A percentile compares a stretch with the other conserved stretches of the same genome.
Evolutionary conservation across 2,113 vertebrate genomes (phyloP).

Genomic region (Gadus macrocephalus): DNA sequence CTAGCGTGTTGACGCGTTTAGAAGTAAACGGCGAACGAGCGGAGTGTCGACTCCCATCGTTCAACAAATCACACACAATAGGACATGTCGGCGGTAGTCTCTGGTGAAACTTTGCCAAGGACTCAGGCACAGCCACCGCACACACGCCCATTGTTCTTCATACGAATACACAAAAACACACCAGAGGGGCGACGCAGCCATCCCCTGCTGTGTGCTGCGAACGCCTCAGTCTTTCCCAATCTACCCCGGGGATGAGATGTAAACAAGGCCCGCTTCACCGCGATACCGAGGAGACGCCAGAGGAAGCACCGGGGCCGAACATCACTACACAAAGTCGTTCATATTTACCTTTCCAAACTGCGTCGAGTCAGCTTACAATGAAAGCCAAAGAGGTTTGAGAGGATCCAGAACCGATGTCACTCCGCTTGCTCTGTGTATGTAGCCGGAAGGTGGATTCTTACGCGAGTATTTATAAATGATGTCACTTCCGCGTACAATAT

Average conservation of each 20-base stretch:
- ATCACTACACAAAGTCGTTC: background rate
- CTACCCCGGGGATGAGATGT: constrained; percentile 72
- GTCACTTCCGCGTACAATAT: constrained; percentile 63
- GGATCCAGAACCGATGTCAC: constrained; percentile 37
- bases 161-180: background rate
- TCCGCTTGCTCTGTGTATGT: constrained; percentile 28
- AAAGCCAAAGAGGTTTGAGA: constrained; percentile 20
- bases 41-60: background rate
- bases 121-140: background rate
- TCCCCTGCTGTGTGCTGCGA: constrained; percentile 24
- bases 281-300: constrained; percentile 11
- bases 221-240: constrained; percentile 51
- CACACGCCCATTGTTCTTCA: background rate
- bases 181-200: background rate
- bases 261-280: constrained; percentile 73
- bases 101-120: background rate
- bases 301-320: background rate
- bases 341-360: constrained; percentile 56
- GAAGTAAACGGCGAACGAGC: constrained; percentile 16
- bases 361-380: constrained; percentile 16
- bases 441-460: constrained; percentile 59
- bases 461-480: constrained; percentile 46
- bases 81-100: background rate
- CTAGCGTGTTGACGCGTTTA: constrained; percentile 35
- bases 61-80: background rate